Evolutionary conservation across 2,888 invertebrate species (phyloP), one percentile per base, ranked within the genome.

Genomic region (Calliphora vomitoria): DNA sequence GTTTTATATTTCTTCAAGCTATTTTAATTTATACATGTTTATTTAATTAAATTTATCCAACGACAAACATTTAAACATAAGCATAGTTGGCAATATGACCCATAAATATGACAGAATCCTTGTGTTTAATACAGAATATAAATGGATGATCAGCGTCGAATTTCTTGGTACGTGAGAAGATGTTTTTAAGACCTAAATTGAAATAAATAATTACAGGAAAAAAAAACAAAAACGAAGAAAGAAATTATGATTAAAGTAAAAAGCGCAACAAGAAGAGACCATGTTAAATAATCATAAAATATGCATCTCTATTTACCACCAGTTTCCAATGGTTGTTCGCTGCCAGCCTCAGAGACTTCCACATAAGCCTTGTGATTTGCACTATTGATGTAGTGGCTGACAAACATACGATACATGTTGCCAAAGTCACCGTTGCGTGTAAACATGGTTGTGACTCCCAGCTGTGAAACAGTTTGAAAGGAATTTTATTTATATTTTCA

Each of bases 361-460:
- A 92, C 90, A 78, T 91, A 89, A 15, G 91, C 92, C 88, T 92
- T 92, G 86, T 92, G 92, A 89, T 91, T 91, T 31, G 90, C 91
- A 35, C 89, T 90, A 64, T 92, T 92, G 78, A 92, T 91, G 78
- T 90, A 92, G 86, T 92, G 92, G 84, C 90, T 92, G 68, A 92
- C 92, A 53, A 92, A 92, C 92, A 92, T 92, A 86, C 92, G 92
- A 85, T 92, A 92, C 91, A 92, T 91, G 82, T 92, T 92, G 71
- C 91, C 90, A 86, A 92, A 92, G 89, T 92, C 92, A 1, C 92
- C 92, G 6, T 90, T 89, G 25, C 92, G 91, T 6, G 91, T 90
- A 86, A 92, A 92, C 92, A 92, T 92, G 47, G 91, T 92, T 55
- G 89, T 89, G n/a, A 92, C 89, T 15, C 92, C 92, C 89, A 92